These are phyloP conservation scores for Zhuqinia jingwanae DNA, from an alignment of 2,888 invertebrate species.

Conservation along the genomic window DNA sequence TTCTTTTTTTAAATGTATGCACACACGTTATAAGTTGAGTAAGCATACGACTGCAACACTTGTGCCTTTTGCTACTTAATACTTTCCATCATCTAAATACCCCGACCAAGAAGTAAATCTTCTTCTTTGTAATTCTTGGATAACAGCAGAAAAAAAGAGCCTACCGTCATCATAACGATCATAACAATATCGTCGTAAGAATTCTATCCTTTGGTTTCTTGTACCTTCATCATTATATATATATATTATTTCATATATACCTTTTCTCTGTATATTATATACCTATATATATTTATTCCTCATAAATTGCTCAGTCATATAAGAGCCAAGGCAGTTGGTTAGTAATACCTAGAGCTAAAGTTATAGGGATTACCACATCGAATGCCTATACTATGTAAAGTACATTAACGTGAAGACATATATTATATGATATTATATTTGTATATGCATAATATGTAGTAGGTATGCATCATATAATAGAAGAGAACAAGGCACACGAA, in stretches of 20 bases:
- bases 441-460: neutral
- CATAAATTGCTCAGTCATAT: constrained; percentile 67
- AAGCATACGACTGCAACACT: constrained; percentile 58
- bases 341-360: constrained; percentile 48
- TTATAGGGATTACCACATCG: constrained; percentile 45
- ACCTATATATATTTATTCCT: constrained; percentile 25
- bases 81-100: neutral
- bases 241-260: constrained; percentile 13
- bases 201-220: constrained; percentile 18
- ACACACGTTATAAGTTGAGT: constrained; percentile 43
- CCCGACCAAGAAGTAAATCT: constrained; percentile 1
- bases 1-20: constrained; percentile 50
- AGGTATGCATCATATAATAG: neutral
- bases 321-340: constrained; percentile 48
- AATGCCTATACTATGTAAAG: no score
- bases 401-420: no score
- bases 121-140: constrained; percentile 20
- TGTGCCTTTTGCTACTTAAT: constrained; percentile 30
- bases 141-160: constrained; percentile 26
- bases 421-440: constrained; percentile 14
- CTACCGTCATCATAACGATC: constrained; percentile 53
- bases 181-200: constrained; percentile 47
- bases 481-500: neutral
- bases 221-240: neutral
- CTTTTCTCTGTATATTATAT: constrained; percentile 55